Conservation (phyloP, 2,888 invertebrate genomes). For the Chelonus formosanus region DNA sequence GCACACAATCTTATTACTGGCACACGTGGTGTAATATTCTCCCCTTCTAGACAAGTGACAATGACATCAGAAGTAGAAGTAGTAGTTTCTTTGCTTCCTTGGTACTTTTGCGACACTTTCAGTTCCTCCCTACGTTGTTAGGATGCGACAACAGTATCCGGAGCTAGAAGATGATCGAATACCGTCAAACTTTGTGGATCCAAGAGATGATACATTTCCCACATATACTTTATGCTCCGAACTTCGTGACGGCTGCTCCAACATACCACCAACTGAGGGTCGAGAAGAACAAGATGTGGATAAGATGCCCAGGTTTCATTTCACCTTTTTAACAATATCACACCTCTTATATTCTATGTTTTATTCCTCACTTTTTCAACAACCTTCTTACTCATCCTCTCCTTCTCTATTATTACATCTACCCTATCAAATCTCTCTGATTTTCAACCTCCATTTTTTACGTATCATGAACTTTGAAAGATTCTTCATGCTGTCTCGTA, state of each 20-base stretch:
- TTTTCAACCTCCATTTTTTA: no score
- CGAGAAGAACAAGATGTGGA: no score
- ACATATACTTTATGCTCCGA: neutral
- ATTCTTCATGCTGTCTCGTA: neutral
- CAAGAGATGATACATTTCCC: slow-evolving; percentile 49
- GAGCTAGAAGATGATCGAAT: slow-evolving; percentile 55
- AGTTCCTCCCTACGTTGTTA: slow-evolving; percentile 47
- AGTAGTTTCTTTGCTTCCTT: slow-evolving; percentile 32
- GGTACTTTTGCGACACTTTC: slow-evolving; percentile 25
- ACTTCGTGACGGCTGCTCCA: no score
- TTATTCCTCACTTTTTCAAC: neutral
- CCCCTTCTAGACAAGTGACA: slow-evolving; percentile 41
- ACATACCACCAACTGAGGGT: no score
- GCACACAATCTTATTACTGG: slow-evolving; percentile 62
- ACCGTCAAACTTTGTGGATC: slow-evolving; percentile 51
- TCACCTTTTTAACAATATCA: neutral
- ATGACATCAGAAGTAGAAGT: neutral
- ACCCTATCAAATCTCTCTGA: no score
- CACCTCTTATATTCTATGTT: no score
- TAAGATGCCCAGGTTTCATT: no score
- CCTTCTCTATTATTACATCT: no score
- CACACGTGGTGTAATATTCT: slow-evolving; percentile 64
- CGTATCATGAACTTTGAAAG: no score
- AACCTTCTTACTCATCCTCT: no score
- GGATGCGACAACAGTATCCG: slow-evolving; percentile 54